Evolutionary conservation across 2,113 vertebrate genomes (phyloP).

Genomic region (Limnothrissa miodon): DNA sequence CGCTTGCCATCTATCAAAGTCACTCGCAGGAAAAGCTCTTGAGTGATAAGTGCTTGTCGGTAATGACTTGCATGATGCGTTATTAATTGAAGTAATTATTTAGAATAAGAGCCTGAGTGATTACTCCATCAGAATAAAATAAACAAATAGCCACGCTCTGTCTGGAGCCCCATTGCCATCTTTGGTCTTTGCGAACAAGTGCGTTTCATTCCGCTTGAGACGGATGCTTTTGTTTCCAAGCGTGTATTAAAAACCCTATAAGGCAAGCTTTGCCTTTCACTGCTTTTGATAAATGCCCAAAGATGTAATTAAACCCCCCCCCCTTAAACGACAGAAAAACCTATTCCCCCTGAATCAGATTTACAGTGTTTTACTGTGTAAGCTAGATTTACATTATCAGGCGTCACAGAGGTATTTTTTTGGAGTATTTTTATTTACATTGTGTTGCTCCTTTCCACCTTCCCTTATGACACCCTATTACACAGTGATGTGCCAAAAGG

Average conservation of each 20-base stretch:
- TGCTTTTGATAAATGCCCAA: neutral
- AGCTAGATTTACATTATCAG: neutral
- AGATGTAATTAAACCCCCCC: neutral
- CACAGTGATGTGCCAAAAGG: neutral
- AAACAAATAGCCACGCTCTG: neutral
- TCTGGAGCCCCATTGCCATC: neutral
- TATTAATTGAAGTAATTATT: conserved; percentile 66
- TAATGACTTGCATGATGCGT: conserved; percentile 53
- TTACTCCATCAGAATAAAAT: neutral
- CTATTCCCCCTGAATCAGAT: neutral
- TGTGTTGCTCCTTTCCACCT: neutral
- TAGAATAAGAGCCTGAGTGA: conserved; percentile 39
- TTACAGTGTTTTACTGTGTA: neutral
- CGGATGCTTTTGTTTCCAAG: neutral
- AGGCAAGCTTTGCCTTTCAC: neutral
- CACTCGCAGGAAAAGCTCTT: conserved; percentile 36
- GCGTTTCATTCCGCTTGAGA: neutral
- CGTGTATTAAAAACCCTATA: neutral
- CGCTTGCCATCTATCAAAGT: conserved; percentile 58
- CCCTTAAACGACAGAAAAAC: neutral
- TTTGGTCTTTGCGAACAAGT: neutral
- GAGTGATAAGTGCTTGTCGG: conserved; percentile 52
- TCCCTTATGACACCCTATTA: neutral
- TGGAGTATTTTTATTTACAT: neutral
- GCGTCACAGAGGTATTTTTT: neutral